Evolutionary conservation across 2,888 invertebrate species (phyloP).

Genomic region (Agriopis leucophaearia): DNA sequence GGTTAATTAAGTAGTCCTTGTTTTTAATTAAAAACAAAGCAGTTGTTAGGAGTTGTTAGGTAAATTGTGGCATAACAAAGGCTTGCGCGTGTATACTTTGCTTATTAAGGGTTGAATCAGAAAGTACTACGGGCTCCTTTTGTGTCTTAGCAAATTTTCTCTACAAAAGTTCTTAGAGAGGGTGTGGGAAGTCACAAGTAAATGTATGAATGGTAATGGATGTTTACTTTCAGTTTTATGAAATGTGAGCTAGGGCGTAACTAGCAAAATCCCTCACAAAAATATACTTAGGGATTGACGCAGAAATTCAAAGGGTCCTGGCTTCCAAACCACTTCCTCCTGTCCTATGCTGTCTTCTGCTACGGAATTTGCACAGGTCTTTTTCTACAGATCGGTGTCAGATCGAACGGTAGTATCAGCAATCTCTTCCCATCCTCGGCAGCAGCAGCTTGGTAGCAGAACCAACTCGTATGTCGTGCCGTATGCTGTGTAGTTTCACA

Average conservation of each 20-base stretch:
- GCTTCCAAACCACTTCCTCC: too few relatives aligned
- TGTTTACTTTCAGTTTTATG: background rate
- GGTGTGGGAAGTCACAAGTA: background rate
- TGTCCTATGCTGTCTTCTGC: too few relatives aligned
- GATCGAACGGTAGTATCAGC: too few relatives aligned
- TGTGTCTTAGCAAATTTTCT: slow-evolving; percentile 12
- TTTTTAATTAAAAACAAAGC: slow-evolving; percentile 54
- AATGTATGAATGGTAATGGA: background rate
- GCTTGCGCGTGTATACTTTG: slow-evolving; percentile 36
- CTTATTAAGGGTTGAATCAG: slow-evolving; percentile 17
- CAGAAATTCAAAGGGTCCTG: too few relatives aligned
- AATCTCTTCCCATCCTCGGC: too few relatives aligned
- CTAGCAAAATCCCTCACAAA: background rate
- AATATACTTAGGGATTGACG: too few relatives aligned
- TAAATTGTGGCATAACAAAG: slow-evolving; percentile 48
- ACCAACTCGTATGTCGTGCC: too few relatives aligned
- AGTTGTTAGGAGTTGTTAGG: slow-evolving; percentile 51
- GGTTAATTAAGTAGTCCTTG: slow-evolving; percentile 51
- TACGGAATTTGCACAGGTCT: too few relatives aligned
- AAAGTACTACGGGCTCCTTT: slow-evolving; percentile 14
- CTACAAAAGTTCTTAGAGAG: background rate
- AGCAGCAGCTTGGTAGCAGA: too few relatives aligned
- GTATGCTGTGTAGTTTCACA: too few relatives aligned
- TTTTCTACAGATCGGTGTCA: too few relatives aligned
- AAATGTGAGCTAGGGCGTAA: background rate